Evolutionary conservation across 2,797 vertebrate species (phyloP), one percentile per base, ranked within the genome.

Genomic region (Clarias fuscus): DNA sequence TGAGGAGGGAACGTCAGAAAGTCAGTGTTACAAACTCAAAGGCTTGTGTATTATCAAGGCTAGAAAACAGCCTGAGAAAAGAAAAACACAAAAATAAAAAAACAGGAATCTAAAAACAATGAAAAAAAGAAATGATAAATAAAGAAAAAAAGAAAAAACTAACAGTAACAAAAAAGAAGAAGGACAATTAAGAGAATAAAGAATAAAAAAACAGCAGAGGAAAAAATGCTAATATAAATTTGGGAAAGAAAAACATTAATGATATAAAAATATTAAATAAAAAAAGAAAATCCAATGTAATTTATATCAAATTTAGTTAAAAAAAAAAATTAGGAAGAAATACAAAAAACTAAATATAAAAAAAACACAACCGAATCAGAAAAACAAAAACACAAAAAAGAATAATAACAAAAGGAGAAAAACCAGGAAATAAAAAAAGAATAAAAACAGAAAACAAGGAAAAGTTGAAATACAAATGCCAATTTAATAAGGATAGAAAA

Each of bases 1-100:
- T 97, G 91, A 20, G 48, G 77, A 78, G 61, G 8, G 22, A 53
- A 48, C 5, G 15, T 65, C 27, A 78, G 76, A 61, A 37, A 0
- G 0, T 77, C 56, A 78, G 56, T 48, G 48, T 48, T 48, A 48
- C 48, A 59, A 30, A 3, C 2, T n/a, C 22, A n/a, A 22, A 27
- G 24, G 8, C 2, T 65, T 7, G 20, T 48, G 10, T 20, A 62
- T 3, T 14, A 68, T 68, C 65, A 68, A 14, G 24, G 65, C 15
- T 20, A 37, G 65, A 68, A 33, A 70, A 70, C 1, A 24, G 18
- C 17, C 18, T 22, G 20, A 71, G 22, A 40, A 22, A 33, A 15
- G 5, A 70, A 37, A 37, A 20, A 6, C 33, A 2, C 15, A 33
- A 37, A 18, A 70, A 70, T 30, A 18, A 70, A 70, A 7, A 17